Evolutionary conservation across 2,113 vertebrate species (phyloP).

Genomic region (Aegotheles bennettii): DNA sequence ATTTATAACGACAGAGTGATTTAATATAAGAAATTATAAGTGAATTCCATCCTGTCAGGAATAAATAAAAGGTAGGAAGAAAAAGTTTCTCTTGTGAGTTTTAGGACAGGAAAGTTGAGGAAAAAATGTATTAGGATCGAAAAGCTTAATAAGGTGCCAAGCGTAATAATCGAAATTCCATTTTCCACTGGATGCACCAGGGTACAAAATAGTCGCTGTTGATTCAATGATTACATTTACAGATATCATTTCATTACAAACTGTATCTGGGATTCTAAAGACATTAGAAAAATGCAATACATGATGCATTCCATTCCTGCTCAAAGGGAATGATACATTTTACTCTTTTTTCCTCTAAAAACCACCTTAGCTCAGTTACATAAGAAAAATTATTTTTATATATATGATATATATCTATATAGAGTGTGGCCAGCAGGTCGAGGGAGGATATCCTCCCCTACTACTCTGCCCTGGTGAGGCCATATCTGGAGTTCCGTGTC

Average conservation of each 20-base stretch:
- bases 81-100: background rate
- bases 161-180: background rate
- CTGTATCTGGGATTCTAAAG: background rate
- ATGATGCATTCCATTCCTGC: background rate
- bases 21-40: background rate
- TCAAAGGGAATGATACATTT: background rate
- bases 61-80: background rate
- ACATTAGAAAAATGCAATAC: background rate
- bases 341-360: background rate
- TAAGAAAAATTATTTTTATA: background rate
- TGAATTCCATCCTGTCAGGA: background rate
- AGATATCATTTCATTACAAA: background rate
- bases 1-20: background rate
- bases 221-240: background rate
- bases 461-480: too few species aligned
- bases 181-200: background rate
- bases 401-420: too few species aligned
- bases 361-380: background rate
- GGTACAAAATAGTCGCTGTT: background rate
- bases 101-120: background rate
- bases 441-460: too few species aligned
- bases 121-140: background rate
- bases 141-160: constrained; percentile 2
- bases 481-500: too few species aligned
- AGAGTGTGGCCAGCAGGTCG: too few species aligned